A percentile compares a stretch with the other conserved stretches of the same genome.
Conservation (phyloP, 2,113 vertebrate genomes). For the Petromus typicus region DNA sequence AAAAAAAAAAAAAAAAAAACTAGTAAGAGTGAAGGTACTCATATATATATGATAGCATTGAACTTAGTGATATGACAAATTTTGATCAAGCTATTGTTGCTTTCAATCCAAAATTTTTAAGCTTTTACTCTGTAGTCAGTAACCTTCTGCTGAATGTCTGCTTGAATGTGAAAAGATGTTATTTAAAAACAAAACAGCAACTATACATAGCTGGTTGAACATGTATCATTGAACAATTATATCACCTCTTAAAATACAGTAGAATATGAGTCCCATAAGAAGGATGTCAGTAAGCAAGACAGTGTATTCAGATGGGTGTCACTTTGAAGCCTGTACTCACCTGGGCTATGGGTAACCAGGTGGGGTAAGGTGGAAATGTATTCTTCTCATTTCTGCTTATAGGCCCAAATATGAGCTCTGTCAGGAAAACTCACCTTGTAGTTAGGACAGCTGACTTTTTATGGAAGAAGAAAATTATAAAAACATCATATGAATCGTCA, state of each 20-base stretch:
- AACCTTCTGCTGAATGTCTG: neutral
- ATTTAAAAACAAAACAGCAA: slow-evolving; percentile 47
- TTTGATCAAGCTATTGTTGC: neutral
- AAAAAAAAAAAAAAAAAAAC: too few relatives aligned
- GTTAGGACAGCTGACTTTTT: slow-evolving; percentile 11
- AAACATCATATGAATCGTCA: neutral
- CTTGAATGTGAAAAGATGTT: slow-evolving; percentile 35
- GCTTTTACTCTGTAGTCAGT: slow-evolving; percentile 39
- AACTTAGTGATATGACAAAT: neutral
- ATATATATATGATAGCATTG: neutral
- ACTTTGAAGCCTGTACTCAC: neutral
- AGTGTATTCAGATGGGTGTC: neutral
- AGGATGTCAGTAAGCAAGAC: slow-evolving; percentile 17
- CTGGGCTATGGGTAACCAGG: neutral
- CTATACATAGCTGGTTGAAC: slow-evolving; percentile 36
- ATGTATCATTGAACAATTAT: slow-evolving; percentile 18
- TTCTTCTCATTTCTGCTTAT: neutral
- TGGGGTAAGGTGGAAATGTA: neutral
- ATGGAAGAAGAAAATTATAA: slow-evolving; percentile 41
- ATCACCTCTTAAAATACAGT: slow-evolving; percentile 16
- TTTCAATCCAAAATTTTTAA: neutral
- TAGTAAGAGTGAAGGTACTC: neutral
- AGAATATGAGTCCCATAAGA: slow-evolving; percentile 19
- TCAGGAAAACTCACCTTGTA: neutral
- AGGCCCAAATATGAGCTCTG: neutral